Evolutionary conservation across 53 echinoderm and acorn worm genomes (phyloP), one percentile per base, ranked within the genome.

Genomic region (Echinometra lucunter): DNA sequence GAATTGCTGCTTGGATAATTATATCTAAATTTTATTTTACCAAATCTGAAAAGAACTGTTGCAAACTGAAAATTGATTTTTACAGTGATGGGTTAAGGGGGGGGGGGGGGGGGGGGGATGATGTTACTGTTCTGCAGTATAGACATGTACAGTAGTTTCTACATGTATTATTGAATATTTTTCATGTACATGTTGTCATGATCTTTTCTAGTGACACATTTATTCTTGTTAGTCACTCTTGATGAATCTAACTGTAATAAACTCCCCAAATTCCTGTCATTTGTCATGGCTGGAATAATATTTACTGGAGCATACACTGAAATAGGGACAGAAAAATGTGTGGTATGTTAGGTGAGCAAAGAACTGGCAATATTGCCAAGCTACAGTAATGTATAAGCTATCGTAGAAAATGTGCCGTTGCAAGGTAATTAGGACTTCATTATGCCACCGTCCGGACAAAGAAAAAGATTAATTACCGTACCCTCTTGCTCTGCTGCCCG

Each of bases 381-480:
- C 78, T 21, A 63, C 19, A 21, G 19, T 21, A 23, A 40, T 78
- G 85, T 28, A n/a, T 17, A 30, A 45, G 49, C 45, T 85, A 85
- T 47, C 49, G 45, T 83, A 49, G 53, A 90, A 53, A 90, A 60
- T 60, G 37, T 37, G 37, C 63, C 7, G 40, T 47, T 67, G 69
- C 15, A 70, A 66, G 17, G 66, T 67, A 91, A 91, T 69, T 89
- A 89, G 58, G 89, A 16, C 45, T 60, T 89, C 60, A 89, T 89
- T 89, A 89, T 60, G 89, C 47, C 66, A 70, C 60, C 91, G 19
- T n/a, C 28, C 91, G 80, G 92, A 92, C 92, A 92, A 92, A 78
- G 78, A 55, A 92, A 92, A n/a, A 92, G 57, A 92, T 92, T 92
- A 49, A 92, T 75, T 75, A 49, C n/a, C n/a, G n/a, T n/a, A n/a